Base-by-base conservation (phyloP, 2,113 vertebrate species). In the Cochlearius cochlearius region DNA sequence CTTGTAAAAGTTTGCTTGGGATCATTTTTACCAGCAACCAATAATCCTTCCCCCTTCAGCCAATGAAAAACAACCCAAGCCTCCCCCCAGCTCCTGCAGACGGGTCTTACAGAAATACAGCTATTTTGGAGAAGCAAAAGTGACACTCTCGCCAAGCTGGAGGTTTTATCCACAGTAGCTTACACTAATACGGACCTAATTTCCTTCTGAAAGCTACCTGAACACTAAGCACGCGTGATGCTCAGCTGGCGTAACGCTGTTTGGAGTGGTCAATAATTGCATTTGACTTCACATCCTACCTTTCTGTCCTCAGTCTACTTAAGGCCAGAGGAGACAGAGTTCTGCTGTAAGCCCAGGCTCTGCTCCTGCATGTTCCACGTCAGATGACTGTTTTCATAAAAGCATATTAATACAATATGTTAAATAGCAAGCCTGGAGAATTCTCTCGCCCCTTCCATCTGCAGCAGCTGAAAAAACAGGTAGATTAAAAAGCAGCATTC, bases 1-100 rank as follows among this genome's bases (percentile, higher is more conserved):
- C 92, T 92, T 94, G 92, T 94, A 94, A 95, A 96, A 97, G 86
- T 97, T 97, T 96, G 80, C 88, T 96, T 96, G 89, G 92, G 88
- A 97, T 87, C 64, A 75, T 78, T 97, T 94, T 95, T 92, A 97
- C 86, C 68, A 94, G 86, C 92, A 94, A 94, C 83, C 88, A 96
- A 94, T 91, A 96, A 94, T 93, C 88, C 86, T 93, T 90, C 21
- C 17, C 60, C 79, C 69, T 85, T 81, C 92, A 93, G 80, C 88
- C 90, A 96, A 92, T 84, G 92, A 91, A 86, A 96, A 90, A 39
- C 47, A 84, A 43, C 55, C 22, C 71, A n/a, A 72, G 27, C 67
- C 87, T 82, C 62, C 81, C 71, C 86, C 90, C 86, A 84, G 0
- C 72, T 88, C 83, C 64, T 25, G 76, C 86, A 91, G 67, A 96